Conservation (phyloP, 2,888 invertebrate genomes). For the Ectemnius lituratus region DNA sequence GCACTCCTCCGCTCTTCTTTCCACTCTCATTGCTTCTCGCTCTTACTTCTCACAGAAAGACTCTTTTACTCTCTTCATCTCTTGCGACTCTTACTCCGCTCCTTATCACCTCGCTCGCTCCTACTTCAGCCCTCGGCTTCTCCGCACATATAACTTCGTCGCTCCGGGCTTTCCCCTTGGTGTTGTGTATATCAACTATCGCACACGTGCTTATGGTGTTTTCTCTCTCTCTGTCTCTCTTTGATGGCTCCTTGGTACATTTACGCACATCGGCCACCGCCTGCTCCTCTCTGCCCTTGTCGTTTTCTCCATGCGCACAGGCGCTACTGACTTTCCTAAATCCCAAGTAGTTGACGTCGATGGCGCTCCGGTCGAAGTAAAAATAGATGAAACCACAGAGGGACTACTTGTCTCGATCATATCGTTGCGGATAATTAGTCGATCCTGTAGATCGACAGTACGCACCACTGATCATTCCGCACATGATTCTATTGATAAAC, state of each 20-base stretch:
- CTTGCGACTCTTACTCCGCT: constrained; percentile 25
- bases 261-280: constrained; percentile 4
- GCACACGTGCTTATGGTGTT: constrained; percentile 6
- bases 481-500: no score
- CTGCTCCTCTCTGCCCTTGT: constrained; percentile 30
- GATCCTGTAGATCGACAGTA: no score
- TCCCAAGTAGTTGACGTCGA: constrained; percentile 7
- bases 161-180: constrained; percentile 11
- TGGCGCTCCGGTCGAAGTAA: no score
- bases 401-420: no score
- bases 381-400: no score
- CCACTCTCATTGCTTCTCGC: constrained; percentile 8
- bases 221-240: constrained; percentile 23
- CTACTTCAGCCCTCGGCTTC: neutral
- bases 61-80: constrained; percentile 10
- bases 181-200: no score
- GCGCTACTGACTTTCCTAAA: constrained; percentile 41
- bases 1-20: constrained; percentile 5
- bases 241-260: constrained; percentile 12
- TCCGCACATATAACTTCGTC: neutral
- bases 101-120: constrained; percentile 8
- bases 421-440: no score
- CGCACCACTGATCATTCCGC: no score
- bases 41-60: constrained; percentile 18
- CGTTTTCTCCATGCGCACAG: constrained; percentile 15